phyloP scores from a whole-genome alignment of 2,113 vertebrate species.

The Thinocorus orbignyianus region DNA sequence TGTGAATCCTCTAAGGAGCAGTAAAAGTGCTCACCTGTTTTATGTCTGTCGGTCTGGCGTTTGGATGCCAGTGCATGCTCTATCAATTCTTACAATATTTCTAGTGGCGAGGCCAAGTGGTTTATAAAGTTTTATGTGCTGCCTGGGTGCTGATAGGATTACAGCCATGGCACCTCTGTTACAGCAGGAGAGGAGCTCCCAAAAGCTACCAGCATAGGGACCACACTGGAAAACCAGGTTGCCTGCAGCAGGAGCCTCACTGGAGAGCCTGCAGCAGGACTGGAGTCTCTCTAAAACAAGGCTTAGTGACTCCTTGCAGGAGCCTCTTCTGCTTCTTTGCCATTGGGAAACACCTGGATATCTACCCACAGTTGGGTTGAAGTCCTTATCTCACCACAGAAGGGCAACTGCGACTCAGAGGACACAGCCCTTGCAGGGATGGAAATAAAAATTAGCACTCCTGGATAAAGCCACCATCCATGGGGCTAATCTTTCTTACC shows the following conservation, averaged over 20 bases:
- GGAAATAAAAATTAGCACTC: neutral
- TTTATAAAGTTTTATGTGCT: conserved; percentile 45
- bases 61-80: neutral
- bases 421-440: neutral
- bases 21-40: conserved; percentile 50
- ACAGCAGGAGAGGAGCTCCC: neutral
- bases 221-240: neutral
- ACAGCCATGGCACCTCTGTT: neutral
- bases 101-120: neutral
- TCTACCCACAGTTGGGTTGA: neutral
- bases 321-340: neutral
- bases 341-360: neutral
- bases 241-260: fast-evolving
- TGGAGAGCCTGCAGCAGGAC: neutral
- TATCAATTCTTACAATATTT: conserved; percentile 20
- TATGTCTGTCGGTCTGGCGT: neutral
- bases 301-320: neutral
- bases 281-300: neutral
- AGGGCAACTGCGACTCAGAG: neutral
- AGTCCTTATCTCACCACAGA: neutral
- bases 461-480: neutral
- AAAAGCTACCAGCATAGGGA: neutral
- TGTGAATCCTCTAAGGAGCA: conserved; percentile 18
- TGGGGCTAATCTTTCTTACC: neutral
- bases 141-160: neutral